These are phyloP conservation scores for Lasioglossum marginatum DNA, from an alignment of 2,888 invertebrate genomes.

Conservation along the genomic window DNA sequence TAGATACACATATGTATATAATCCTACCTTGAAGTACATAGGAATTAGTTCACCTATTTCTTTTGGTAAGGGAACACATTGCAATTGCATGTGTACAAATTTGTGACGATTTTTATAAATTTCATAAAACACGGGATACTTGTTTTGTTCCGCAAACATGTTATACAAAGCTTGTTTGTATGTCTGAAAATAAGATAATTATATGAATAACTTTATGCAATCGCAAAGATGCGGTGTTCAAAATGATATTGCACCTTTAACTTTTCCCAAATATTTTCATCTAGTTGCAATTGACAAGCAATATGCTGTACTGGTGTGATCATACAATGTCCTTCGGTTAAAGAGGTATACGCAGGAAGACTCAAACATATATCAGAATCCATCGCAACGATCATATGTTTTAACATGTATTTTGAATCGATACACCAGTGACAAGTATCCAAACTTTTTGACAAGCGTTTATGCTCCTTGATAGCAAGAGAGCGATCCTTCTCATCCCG, in stretches of 20 bases:
- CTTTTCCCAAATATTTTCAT: slow-evolving; percentile 98
- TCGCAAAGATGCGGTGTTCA: neutral
- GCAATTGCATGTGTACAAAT: slow-evolving; percentile 93
- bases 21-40: slow-evolving; percentile 94
- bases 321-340: slow-evolving; percentile 94
- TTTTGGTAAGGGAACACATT: slow-evolving; percentile 94
- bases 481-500: slow-evolving; percentile 88
- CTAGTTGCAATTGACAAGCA: slow-evolving; percentile 92
- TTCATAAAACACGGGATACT: slow-evolving; percentile 96
- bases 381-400: slow-evolving; percentile 93
- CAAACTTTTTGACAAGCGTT: slow-evolving; percentile 88
- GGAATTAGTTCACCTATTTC: slow-evolving; percentile 95
- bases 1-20: neutral
- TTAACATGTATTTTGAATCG: slow-evolving; percentile 91
- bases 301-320: slow-evolving; percentile 94
- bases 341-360: slow-evolving; percentile 91
- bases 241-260: slow-evolving; percentile 87
- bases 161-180: slow-evolving; percentile 92
- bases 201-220: neutral
- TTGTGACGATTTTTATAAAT: slow-evolving; percentile 90
- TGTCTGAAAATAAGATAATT: slow-evolving; percentile 86
- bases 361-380: slow-evolving; percentile 94
- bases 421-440: slow-evolving; percentile 94
- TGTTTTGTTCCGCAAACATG: slow-evolving; percentile 90
- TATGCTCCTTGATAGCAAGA: slow-evolving; percentile 91